These are phyloP conservation scores for Tauraco hartlaubi DNA, from an alignment of 2,797 vertebrate species.

Conservation along the genomic window DNA sequence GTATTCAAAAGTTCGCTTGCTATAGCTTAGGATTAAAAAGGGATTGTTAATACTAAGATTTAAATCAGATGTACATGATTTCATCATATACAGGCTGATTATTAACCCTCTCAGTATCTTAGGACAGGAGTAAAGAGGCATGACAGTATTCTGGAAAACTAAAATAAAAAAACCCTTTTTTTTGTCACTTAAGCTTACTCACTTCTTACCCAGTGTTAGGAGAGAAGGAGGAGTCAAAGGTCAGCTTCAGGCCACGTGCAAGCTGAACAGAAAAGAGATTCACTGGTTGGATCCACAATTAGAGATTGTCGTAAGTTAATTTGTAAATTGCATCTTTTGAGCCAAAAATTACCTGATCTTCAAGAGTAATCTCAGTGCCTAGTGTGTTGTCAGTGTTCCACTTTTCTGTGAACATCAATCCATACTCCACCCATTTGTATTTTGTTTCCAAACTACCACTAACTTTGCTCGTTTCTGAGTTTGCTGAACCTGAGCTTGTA, in stretches of 20 bases:
- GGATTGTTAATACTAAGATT: neutral
- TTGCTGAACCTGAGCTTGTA: conserved; percentile 94
- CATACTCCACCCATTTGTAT: conserved; percentile 94
- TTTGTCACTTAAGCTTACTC: neutral
- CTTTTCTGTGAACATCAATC: conserved; percentile 95
- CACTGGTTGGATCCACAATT: conserved; percentile 36
- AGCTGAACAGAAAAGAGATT: conserved; percentile 83
- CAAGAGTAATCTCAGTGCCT: conserved; percentile 93
- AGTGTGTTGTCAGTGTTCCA: conserved; percentile 98
- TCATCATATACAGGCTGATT: neutral
- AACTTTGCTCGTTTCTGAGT: conserved; percentile 96
- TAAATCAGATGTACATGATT: neutral
- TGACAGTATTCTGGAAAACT: neutral
- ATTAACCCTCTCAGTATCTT: neutral
- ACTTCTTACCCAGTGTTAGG: conserved; percentile 95
- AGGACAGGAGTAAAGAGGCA: neutral
- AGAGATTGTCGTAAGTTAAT: neutral
- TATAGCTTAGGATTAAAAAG: neutral
- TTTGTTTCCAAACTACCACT: conserved; percentile 96
- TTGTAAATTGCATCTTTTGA: neutral
- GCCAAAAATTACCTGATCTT: conserved; percentile 86
- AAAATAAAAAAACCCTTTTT: neutral
- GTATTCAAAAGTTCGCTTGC: neutral
- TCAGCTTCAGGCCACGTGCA: conserved; percentile 93
- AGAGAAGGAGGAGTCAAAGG: conserved; percentile 96